Evolutionary conservation across 2,888 invertebrate genomes (phyloP).

Genomic region (Pedicia rivosa): DNA sequence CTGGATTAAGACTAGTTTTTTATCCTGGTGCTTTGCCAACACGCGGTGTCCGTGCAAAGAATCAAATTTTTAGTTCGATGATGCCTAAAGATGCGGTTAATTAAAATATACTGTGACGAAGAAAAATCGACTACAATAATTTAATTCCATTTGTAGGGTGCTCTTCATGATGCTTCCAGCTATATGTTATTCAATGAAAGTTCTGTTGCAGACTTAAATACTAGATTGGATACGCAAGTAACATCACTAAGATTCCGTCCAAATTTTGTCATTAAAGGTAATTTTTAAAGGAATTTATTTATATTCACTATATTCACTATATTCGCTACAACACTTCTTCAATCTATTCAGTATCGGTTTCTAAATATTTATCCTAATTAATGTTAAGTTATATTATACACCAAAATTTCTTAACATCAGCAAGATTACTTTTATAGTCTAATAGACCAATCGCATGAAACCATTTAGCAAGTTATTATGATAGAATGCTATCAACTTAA

Average conservation of each 20-base stretch:
- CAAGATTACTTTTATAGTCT: no score
- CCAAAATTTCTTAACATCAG: no score
- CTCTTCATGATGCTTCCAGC: conserved; percentile 44
- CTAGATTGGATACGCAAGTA: conserved; percentile 35
- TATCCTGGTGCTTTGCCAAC: conserved; percentile 32
- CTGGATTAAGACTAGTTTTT: conserved; percentile 37
- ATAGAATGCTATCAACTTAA: no score
- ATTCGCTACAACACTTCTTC: no score
- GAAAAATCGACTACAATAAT: not conserved
- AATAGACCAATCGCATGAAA: no score
- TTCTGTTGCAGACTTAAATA: conserved; percentile 46
- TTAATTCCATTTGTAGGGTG: conserved; percentile 32
- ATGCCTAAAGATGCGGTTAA: conserved; percentile 13
- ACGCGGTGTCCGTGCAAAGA: conserved; percentile 21
- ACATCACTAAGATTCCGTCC: conserved; percentile 42
- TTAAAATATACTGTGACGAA: not conserved
- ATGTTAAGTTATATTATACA: no score
- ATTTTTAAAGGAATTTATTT: no score
- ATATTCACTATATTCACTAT: no score
- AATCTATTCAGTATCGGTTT: no score
- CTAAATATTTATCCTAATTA: no score
- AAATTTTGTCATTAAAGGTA: conserved; percentile 46
- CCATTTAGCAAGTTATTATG: no score
- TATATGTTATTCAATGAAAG: conserved; percentile 46
- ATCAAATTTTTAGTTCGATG: conserved; percentile 19